phyloP scores from a whole-genome alignment of 2,888 invertebrate species.

The Dicranocentrus wangi region DNA sequence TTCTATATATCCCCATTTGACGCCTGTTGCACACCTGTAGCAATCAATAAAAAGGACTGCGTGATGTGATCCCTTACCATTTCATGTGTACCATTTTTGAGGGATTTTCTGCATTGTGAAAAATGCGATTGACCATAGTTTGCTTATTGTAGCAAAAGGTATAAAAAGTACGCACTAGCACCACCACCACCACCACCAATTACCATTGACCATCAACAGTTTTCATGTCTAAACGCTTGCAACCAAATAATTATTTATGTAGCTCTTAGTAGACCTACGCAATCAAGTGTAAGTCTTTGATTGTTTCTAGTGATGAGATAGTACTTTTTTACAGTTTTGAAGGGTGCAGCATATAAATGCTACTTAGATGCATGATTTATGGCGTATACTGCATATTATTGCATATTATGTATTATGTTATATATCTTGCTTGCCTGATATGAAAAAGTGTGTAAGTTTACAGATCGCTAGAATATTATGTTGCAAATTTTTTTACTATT shows the following conservation, averaged over 20 bases:
- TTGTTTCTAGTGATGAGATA: constrained; percentile 11
- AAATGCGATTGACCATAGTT: constrained; percentile 4
- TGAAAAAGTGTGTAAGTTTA: too few species aligned
- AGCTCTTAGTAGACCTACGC: constrained; percentile 12
- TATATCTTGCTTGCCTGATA: too few species aligned
- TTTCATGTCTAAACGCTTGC: too few species aligned
- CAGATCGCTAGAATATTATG: too few species aligned
- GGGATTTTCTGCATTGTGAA: too few species aligned
- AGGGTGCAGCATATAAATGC: constrained; percentile 14
- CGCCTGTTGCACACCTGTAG: too few species aligned
- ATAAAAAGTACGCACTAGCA: not conserved
- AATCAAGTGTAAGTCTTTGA: constrained; percentile 22
- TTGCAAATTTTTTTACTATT: too few species aligned
- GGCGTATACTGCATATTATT: too few species aligned
- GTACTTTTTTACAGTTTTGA: constrained; percentile 3
- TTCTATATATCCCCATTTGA: too few species aligned
- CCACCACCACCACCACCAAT: not conserved
- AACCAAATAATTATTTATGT: constrained; percentile 24
- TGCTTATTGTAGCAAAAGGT: constrained; percentile 19
- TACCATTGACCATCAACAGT: too few species aligned
- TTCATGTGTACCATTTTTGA: not conserved
- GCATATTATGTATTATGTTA: too few species aligned
- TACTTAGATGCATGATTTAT: too few species aligned
- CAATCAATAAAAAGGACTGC: constrained; percentile 2
- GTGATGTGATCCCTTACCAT: not conserved